Evolutionary conservation across 2,113 vertebrate species (phyloP).

Genomic region (Casuarius casuarius): DNA sequence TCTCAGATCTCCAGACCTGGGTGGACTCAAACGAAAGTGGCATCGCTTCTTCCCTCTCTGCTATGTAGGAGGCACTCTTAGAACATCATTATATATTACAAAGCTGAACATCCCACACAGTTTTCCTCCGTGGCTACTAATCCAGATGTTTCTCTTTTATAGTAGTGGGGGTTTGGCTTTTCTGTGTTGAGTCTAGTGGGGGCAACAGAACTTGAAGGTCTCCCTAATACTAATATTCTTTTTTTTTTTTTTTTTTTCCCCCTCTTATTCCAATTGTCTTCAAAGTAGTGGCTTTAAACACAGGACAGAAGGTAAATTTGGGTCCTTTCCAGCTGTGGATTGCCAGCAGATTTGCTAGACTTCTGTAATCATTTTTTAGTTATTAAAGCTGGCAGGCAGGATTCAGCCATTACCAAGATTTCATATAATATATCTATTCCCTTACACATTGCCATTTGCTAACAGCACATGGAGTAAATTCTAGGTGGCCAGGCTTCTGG

Average conservation of each 20-base stretch:
- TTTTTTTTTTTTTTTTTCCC: not conserved
- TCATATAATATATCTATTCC: conserved; percentile 39
- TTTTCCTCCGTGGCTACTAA: not conserved
- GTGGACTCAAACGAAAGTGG: not conserved
- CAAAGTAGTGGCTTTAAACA: conserved; percentile 24
- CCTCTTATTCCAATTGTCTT: not conserved
- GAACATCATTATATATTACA: not conserved
- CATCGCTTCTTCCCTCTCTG: not conserved
- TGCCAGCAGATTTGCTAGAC: conserved; percentile 56
- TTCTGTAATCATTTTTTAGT: conserved; percentile 35
- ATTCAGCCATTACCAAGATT: conserved; percentile 56
- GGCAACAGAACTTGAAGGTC: conserved; percentile 26
- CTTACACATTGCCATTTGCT: conserved; percentile 46
- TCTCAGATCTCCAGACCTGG: not conserved
- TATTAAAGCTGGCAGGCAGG: conserved; percentile 61
- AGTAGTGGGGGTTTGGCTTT: not conserved
- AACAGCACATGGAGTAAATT: conserved; percentile 54
- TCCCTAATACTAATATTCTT: not conserved
- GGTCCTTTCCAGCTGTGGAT: conserved; percentile 40
- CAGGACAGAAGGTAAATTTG: conserved; percentile 61
- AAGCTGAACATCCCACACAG: not conserved
- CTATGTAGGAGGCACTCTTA: not conserved
- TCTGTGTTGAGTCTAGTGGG: not conserved
- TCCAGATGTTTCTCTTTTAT: not conserved
- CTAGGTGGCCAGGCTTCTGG: conserved; percentile 26